Percentiles rank a stretch among this genome's conserved stretches.
Conservation (phyloP, 2,888 invertebrate genomes). For the Synanthedon vespiformis region DNA sequence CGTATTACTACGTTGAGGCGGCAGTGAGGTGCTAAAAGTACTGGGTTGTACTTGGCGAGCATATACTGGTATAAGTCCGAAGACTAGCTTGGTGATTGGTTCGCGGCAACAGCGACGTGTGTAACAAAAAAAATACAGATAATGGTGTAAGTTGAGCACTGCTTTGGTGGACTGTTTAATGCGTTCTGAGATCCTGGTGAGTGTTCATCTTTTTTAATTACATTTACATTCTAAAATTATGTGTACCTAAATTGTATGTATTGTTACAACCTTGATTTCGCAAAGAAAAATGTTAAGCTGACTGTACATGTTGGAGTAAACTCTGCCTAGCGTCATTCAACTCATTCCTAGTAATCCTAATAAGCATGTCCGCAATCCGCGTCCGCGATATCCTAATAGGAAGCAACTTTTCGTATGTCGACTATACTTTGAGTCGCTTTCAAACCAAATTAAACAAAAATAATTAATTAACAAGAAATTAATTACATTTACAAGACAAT, state of each 20-base stretch:
- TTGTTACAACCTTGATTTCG: slow-evolving; percentile 10
- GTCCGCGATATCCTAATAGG: no score
- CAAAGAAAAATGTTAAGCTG: no score
- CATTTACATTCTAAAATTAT: slow-evolving; percentile 4
- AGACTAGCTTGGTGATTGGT: slow-evolving; percentile 64
- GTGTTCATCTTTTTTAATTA: slow-evolving; percentile 65
- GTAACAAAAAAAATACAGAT: slow-evolving; percentile 38
- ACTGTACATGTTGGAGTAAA: no score
- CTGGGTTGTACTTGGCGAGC: slow-evolving; percentile 57
- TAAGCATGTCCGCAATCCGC: no score
- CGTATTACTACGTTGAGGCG: slow-evolving; percentile 28
- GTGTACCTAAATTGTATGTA: not conserved
- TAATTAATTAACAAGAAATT: no score
- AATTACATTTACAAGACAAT: no score
- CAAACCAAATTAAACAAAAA: no score
- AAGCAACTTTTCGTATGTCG: no score
- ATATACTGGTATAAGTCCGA: slow-evolving; percentile 63
- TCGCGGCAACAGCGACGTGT: slow-evolving; percentile 48
- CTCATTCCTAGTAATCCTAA: no score
- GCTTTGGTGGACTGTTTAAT: slow-evolving; percentile 69
- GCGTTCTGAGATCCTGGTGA: slow-evolving; percentile 63
- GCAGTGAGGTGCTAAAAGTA: slow-evolving; percentile 45
- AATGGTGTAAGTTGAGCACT: slow-evolving; percentile 66
- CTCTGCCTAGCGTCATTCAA: no score
- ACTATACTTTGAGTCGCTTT: no score